Base-by-base conservation (phyloP, 2,113 vertebrate genomes). In the Seriola rivoliana region DNA sequence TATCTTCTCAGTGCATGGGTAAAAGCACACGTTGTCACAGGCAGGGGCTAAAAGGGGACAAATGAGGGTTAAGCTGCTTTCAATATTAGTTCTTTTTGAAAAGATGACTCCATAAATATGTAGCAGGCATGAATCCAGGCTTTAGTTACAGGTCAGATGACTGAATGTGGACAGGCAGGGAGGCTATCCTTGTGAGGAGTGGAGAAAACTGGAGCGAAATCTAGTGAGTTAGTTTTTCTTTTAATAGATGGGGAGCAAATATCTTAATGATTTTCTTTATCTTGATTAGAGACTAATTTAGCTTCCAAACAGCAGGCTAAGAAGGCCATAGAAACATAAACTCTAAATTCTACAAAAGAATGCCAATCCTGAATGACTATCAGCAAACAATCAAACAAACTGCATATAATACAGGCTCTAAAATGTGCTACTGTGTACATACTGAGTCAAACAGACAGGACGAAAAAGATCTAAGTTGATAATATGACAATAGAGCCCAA, bases 61-160 rank as follows among this genome's bases (percentile, higher is more conserved):
- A 89, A 80, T 86, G 78, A 71, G 82, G 87, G 91, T 88, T 93
- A 93, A 94, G 89, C 92, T 80, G 86, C 86, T 85, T 91, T 92
- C 82, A 90, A 90, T 87, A 85, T 92, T 90, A 75, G 75, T 80
- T 82, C 65, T 85, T 78, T 86, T 81, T 88, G 40, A 88, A 90
- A 91, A 78, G 80, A 89, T 78, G 78, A 77, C 78, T 75, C 70
- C 79, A 92, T 93, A 89, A 92, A 92, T 92, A 92, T 92, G 88
- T 54, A 91, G 73, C 34, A 89, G 82, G n/a, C 44, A 65, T 74
- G 65, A 88, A 88, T 88, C 80, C 59, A 59, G 78, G 76, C 77
- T 90, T 80, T 88, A 76, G 88, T 91, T 84, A 90, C 71, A 82
- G 87, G 84, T 91, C 81, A 81, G 79, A 78, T 80, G 59, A 74